A percentile compares a stretch with the other conserved stretches of the same genome.
These are phyloP conservation scores for Rhinopomastus cyanomelas DNA, from an alignment of 2,113 vertebrate species.

Conservation along the genomic window DNA sequence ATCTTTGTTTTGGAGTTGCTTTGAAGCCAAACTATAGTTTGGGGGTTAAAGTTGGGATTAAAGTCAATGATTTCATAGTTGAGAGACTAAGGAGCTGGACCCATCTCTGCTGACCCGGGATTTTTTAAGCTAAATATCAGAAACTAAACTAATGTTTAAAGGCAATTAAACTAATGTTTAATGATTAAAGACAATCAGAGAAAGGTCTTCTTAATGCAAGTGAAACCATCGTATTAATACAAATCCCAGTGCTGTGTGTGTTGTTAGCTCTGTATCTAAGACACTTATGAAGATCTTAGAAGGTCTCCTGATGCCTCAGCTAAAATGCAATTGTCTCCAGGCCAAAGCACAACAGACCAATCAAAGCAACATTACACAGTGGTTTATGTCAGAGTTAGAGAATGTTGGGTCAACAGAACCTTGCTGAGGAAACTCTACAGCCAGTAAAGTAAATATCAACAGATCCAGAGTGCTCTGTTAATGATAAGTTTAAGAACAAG, in stretches of 20 bases:
- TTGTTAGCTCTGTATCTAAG: not conserved
- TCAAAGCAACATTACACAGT: not conserved
- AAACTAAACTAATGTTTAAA: constrained; percentile 1
- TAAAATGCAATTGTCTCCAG: not conserved
- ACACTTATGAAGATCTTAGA: not conserved
- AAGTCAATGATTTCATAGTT: constrained; percentile 22
- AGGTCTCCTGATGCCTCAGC: not conserved
- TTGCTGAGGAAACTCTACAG: not conserved
- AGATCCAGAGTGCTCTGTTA: not conserved
- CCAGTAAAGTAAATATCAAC: not conserved
- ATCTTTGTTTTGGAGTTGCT: constrained; percentile 25
- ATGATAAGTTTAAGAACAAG: not conserved
- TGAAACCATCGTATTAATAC: constrained; percentile 6
- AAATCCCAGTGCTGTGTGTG: not conserved
- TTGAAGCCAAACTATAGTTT: constrained; percentile 8
- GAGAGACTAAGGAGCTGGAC: not conserved
- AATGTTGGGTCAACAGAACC: not conserved
- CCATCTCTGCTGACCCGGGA: not conserved
- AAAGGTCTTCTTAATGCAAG: not conserved
- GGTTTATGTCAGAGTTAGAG: not conserved
- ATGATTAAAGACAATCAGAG: not conserved
- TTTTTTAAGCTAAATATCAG: not conserved
- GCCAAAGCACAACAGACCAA: not conserved
- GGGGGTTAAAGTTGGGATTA: not conserved
- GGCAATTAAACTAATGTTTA: not conserved